These are phyloP conservation scores for Matsumyia berberina DNA, from an alignment of 2,888 invertebrate genomes.

Conservation along the genomic window DNA sequence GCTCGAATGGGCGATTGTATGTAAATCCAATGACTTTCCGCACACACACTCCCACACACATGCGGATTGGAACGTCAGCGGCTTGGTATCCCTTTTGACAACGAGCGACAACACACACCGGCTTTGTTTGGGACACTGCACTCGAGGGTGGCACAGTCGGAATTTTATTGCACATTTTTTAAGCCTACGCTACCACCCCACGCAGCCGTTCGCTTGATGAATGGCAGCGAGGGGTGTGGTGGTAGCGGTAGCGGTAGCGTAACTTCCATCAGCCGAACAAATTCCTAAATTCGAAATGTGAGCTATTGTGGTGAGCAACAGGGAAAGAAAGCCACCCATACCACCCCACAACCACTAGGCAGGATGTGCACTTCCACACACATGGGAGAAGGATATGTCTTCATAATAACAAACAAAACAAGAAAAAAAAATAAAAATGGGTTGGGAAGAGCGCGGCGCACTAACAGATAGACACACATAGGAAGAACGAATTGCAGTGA, in stretches of 20 bases:
- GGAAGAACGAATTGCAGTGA: conserved; percentile 69
- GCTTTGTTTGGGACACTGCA: conserved; percentile 51
- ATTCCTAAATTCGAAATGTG: conserved; percentile 75
- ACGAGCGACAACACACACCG: conserved; percentile 27
- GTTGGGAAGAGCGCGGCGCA: not conserved
- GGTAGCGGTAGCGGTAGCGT: conserved; percentile 41
- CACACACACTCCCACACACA: conserved; percentile 28
- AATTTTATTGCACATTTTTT: conserved; percentile 64
- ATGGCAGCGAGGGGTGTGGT: conserved; percentile 29
- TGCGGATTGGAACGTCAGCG: conserved; percentile 30
- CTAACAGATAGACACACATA: not conserved
- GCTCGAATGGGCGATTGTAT: conserved; percentile 3
- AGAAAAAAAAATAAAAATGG: conserved; percentile 17
- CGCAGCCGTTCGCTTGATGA: conserved; percentile 27
- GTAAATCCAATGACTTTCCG: conserved; percentile 33
- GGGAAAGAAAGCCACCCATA: conserved; percentile 33
- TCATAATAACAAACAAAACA: conserved; percentile 59
- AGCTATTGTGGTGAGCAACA: conserved; percentile 67
- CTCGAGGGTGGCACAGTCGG: conserved; percentile 33
- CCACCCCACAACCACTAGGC: not conserved
- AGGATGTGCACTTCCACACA: conserved; percentile 50
- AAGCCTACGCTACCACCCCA: conserved; percentile 18
- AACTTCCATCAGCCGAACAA: conserved; percentile 62
- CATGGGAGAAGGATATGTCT: conserved; percentile 65
- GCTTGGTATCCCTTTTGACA: conserved; percentile 47